Base-by-base conservation (phyloP, 53 echinoderm and acorn worm species). In the Apostichopus leukothele region DNA sequence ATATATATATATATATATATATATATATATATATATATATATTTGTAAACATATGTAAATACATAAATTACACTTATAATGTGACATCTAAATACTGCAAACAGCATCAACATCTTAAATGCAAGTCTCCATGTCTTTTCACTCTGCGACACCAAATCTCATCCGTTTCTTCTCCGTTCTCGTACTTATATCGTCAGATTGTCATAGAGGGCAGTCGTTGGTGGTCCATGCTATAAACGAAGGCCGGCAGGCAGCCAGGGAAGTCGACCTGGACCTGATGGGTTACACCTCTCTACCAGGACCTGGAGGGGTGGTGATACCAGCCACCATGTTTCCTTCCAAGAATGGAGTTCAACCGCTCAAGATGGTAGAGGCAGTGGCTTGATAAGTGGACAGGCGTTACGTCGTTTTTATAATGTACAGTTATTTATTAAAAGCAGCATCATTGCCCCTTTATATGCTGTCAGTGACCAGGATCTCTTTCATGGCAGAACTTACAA, bases 181-280 rank as follows among this genome's bases (percentile, higher is more conserved):
- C 71, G 6, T 71, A 16, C 1, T 18, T n/a, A 39, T 39, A n/a
- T 71, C 18, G 2, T 51, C 90, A 99, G 99, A 99, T 92, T 99
- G 99, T 76, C 94, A 93, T 2, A 90, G 99, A 27, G 99, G 99
- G 55, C 99, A 99, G 74, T 99, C 99, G 6, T 90, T 99, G 57
- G 94, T 99, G 7, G 99, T 99, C 53, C 94, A 99, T 76, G 99
- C 99, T 19, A 99, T 99, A 83, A 99, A 99, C 52, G 99, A 99
- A 76, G 99, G 99, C 21, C 94, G 99, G n/a, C 99, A 99, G 88
- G 99, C 99, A 51, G 99, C 99, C 7, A 89, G 99, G 50, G 96
- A 99, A 87, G 84, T 99, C n/a, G 99, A 99, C 79, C 78, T 96
- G 50, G 90, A 94, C 91, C 88, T 99, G 78, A 99, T 99, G 99